Conservation (phyloP, 2,113 vertebrate genomes). For the Chaenocephalus aceratus region DNA sequence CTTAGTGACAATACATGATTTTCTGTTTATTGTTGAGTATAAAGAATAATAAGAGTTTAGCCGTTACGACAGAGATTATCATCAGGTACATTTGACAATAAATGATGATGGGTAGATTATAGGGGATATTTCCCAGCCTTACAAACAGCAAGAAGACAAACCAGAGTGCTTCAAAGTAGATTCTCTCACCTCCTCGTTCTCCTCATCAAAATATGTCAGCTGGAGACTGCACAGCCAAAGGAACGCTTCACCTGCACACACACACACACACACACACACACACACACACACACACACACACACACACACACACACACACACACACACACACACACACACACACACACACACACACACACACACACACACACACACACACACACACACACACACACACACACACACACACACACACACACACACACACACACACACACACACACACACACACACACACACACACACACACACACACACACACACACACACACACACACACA, state of each 20-base stretch:
- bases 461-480: too few relatives aligned
- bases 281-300: too few relatives aligned
- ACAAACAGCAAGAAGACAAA: too few relatives aligned
- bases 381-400: neutral
- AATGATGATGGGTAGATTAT: neutral
- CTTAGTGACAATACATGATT: neutral
- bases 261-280: too few relatives aligned
- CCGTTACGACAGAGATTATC: neutral
- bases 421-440: neutral
- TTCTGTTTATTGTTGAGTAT: neutral
- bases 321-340: too few relatives aligned
- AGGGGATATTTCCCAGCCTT: neutral
- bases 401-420: neutral
- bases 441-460: too few relatives aligned
- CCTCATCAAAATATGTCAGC: slow-evolving; percentile 84
- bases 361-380: too few relatives aligned
- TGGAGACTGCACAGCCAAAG: slow-evolving; percentile 82
- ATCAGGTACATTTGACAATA: neutral
- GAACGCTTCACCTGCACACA: slow-evolving; percentile 80
- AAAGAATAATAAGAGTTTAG: neutral
- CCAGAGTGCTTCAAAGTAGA: neutral
- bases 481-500: too few relatives aligned
- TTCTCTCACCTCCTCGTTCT: slow-evolving; percentile 84
- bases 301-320: too few relatives aligned
- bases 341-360: too few relatives aligned